These are phyloP conservation scores for Colletes collaris DNA, from an alignment of 2,888 invertebrate genomes.

Conservation along the genomic window DNA sequence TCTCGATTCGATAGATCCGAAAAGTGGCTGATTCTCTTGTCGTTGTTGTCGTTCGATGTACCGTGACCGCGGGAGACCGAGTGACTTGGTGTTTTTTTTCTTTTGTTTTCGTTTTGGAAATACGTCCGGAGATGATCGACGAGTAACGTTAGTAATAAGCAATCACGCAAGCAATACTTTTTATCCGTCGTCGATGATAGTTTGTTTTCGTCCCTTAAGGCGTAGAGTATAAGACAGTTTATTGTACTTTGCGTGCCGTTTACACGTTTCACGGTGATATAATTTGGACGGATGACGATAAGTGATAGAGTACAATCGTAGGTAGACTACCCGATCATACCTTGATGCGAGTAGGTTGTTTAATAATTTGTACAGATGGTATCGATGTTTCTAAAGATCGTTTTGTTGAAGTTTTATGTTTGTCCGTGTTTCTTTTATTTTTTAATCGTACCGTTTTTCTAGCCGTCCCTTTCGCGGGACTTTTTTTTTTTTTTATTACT, in stretches of 20 bases:
- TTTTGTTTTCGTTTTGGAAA: too few species aligned
- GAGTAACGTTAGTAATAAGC: neutral
- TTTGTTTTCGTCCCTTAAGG: neutral
- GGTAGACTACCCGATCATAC: constrained; percentile 13
- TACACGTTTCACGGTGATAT: constrained; percentile 26
- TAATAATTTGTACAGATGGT: constrained; percentile 23
- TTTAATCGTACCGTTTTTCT: neutral
- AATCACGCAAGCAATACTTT: constrained; percentile 8
- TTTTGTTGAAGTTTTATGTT: neutral
- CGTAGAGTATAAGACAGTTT: neutral
- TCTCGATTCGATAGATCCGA: constrained; percentile 12
- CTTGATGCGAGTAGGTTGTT: constrained; percentile 10
- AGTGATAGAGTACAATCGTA: constrained; percentile 29
- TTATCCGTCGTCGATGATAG: neutral
- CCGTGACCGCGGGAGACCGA: neutral
- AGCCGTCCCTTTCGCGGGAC: neutral
- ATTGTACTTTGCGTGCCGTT: constrained; percentile 13
- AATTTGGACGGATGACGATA: constrained; percentile 27
- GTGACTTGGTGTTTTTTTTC: neutral
- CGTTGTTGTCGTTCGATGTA: neutral
- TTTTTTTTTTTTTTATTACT: neutral
- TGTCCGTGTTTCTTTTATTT: neutral
- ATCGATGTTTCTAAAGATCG: constrained; percentile 3
- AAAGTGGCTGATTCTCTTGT: neutral
- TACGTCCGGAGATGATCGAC: neutral